Evolutionary conservation across 2,888 invertebrate species (phyloP), one percentile per base, ranked within the genome.

Genomic region (Pandemis cinnamomeana): DNA sequence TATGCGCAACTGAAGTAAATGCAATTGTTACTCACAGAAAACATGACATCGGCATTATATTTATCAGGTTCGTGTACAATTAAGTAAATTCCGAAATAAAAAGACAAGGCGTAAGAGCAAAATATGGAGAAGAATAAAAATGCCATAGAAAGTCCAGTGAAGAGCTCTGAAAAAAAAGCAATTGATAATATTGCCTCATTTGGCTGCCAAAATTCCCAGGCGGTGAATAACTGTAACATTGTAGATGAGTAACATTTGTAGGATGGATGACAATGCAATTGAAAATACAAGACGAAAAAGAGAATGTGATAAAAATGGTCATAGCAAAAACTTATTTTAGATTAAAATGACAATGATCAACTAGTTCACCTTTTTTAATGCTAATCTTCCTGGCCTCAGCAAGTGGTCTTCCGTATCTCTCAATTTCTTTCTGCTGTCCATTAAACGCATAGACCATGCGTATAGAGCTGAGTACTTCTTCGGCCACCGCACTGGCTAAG

Each of bases 361-460:
- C 48, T 44, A 10, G 51, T 27, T 10, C 76, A 91, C 91, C 95
- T 84, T 96, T 95, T 83, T 95, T 95, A 41, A 96, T 96, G 77
- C 96, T 96, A 72, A 96, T 95, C 44, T 91, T 91, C 81, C 95
- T 95, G 1, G 96, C 97, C 76, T 90, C 90, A 0, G 91, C 84
- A 10, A 97, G 89, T 76, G 95, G 95, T 13, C 87, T 81, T 66
- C 94, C 92, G 82, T 97, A 97, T 76, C 97, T 95, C 3, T 89
- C 84, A 0, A 95, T 89, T 87, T 97, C 97, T 80, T 96, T 96
- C 8, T 90, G 76, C 82, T 97, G 96, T 0, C 97, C 97, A 67
- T 96, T 96, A 81, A 97, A 97, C 0, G 97, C 96, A 72, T 96
- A 95, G 0, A 97, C 97, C 0, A 97, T 97, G 55, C 96, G 91